Evolutionary conservation across 2,888 invertebrate genomes (phyloP).

Genomic region (Mesorhabditis sp.): DNA sequence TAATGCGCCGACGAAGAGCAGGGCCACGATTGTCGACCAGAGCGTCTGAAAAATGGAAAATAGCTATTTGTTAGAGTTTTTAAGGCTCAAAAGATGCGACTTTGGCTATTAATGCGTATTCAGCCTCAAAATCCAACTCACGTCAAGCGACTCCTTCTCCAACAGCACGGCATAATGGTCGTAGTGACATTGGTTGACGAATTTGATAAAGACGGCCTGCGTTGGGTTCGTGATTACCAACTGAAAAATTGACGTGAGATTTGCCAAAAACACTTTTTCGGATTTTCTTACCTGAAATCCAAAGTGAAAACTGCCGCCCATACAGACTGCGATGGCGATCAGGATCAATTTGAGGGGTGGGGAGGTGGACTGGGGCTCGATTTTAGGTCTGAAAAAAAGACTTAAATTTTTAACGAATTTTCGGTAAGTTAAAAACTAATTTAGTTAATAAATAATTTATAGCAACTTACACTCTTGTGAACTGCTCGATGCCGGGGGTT

Average conservation of each 20-base stretch:
- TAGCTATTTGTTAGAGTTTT: no score
- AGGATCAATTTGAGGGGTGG: background rate
- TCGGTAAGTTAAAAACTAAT: no score
- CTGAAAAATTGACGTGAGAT: slow-evolving; percentile 16
- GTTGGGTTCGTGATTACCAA: slow-evolving; percentile 47
- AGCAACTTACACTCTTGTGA: no score
- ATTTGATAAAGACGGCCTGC: slow-evolving; percentile 26
- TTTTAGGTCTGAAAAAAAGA: no score
- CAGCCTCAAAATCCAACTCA: background rate
- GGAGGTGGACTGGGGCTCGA: background rate
- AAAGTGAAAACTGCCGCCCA: slow-evolving; percentile 46
- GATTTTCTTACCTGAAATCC: slow-evolving; percentile 23
- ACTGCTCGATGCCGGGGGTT: no score
- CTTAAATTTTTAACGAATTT: no score
- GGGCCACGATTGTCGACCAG: slow-evolving; percentile 46
- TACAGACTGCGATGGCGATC: slow-evolving; percentile 27
- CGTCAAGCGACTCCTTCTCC: background rate
- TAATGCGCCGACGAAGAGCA: slow-evolving; percentile 45
- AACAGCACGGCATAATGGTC: background rate
- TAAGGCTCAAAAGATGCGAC: no score
- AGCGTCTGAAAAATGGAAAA: slow-evolving; percentile 29
- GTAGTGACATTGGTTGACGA: background rate
- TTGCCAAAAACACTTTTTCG: no score
- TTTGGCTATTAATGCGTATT: no score
- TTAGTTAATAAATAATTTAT: no score